A percentile compares a stretch with the other conserved stretches of the same genome.
phyloP scores from a whole-genome alignment of 2,113 vertebrate genomes.

The Megaceryle maxima region DNA sequence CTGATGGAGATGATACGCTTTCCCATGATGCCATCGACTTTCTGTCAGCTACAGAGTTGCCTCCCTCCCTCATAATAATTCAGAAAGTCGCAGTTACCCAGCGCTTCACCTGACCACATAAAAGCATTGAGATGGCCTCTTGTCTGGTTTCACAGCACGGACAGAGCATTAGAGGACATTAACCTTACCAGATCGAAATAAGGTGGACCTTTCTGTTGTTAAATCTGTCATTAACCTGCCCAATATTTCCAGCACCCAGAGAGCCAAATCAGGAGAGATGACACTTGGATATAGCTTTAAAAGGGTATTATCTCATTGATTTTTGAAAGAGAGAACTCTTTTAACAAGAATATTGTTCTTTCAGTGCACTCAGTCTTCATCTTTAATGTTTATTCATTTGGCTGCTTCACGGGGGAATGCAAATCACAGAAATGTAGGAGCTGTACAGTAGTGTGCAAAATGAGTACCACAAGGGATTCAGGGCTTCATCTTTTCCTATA shows the following conservation, averaged over 20 bases:
- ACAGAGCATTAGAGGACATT: constrained; percentile 49
- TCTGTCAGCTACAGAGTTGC: background rate
- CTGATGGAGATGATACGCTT: background rate
- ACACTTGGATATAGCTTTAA: constrained; percentile 40
- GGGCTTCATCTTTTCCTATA: background rate
- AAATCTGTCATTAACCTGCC: constrained; percentile 48
- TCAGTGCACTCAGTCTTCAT: background rate
- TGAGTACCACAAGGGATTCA: background rate
- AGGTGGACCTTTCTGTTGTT: constrained; percentile 26
- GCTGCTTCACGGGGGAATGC: background rate
- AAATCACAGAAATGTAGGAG: constrained; percentile 21
- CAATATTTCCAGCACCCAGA: constrained; percentile 15
- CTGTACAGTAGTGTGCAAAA: background rate
- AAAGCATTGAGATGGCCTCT: constrained; percentile 18
- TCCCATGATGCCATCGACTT: background rate
- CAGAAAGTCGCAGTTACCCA: background rate
- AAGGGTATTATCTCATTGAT: constrained; percentile 59
- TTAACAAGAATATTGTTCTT: constrained; percentile 20
- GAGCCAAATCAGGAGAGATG: constrained; percentile 4
- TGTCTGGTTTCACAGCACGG: constrained; percentile 59
- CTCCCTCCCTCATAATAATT: background rate
- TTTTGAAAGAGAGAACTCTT: background rate
- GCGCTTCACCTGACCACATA: constrained; percentile 8
- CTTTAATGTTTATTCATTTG: constrained; percentile 34
- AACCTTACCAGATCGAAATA: constrained; percentile 35